Evolutionary conservation across 2,113 vertebrate species (phyloP).

Genomic region (Nyctibius bracteatus): DNA sequence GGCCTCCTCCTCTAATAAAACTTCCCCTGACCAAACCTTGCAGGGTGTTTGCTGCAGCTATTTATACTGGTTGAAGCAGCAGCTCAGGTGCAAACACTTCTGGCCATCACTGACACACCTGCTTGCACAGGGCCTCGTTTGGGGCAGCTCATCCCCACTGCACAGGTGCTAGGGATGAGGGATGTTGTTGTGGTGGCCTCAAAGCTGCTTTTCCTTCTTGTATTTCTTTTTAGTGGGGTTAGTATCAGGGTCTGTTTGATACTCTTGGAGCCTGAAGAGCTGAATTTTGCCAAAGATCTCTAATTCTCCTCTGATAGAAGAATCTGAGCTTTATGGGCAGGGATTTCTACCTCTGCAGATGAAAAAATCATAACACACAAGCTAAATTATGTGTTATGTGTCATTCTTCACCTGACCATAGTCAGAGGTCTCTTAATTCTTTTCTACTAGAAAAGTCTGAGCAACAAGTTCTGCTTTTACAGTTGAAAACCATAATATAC

Average conservation of each 20-base stretch:
- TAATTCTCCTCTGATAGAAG: background rate
- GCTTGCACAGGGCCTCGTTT: background rate
- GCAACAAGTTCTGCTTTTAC: background rate
- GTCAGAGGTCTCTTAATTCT: background rate
- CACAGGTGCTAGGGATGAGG: background rate
- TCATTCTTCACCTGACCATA: background rate
- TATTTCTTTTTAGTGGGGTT: background rate
- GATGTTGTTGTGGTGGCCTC: background rate
- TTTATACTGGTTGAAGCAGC: background rate
- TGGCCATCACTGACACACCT: slow-evolving; percentile 39
- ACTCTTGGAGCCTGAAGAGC: background rate
- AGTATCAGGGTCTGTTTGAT: background rate
- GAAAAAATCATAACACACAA: background rate
- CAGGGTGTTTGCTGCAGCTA: slow-evolving; percentile 7
- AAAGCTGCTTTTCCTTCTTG: background rate
- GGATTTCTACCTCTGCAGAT: background rate
- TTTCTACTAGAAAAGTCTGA: background rate
- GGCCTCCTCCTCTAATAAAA: accelerated
- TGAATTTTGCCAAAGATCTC: background rate
- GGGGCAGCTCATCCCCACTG: background rate
- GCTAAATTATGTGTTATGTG: accelerated
- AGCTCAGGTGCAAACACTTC: slow-evolving; percentile 24
- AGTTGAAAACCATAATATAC: background rate
- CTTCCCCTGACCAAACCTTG: no score
- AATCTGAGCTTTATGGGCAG: background rate